phyloP scores from a whole-genome alignment of 2,113 vertebrate genomes.

The Rissa tridactyla region DNA sequence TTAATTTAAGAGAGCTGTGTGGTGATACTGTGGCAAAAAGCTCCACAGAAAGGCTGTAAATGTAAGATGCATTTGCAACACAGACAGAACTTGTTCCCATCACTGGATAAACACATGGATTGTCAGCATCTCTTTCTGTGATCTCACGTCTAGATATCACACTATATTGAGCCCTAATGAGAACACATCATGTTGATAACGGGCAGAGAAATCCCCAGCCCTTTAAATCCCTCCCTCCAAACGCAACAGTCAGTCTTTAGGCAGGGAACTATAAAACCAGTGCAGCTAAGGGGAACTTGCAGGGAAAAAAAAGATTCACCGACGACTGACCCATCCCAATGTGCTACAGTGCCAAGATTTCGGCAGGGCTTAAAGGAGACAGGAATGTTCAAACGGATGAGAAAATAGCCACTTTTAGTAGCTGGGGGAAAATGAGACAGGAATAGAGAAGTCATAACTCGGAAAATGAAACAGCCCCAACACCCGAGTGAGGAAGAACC shows the following conservation, averaged over 20 bases:
- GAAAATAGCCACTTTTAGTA: background rate
- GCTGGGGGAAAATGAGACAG: background rate
- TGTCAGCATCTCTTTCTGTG: conserved; percentile 16
- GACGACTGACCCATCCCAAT: background rate
- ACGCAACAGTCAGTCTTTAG: background rate
- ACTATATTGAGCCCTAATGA: background rate
- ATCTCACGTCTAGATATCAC: background rate
- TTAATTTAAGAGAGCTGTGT: background rate
- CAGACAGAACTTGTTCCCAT: conserved; percentile 16
- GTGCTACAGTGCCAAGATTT: background rate
- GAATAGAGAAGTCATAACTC: background rate
- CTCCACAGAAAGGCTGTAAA: background rate
- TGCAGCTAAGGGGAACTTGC: background rate
- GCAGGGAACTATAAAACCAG: background rate
- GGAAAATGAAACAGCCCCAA: background rate
- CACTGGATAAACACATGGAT: background rate
- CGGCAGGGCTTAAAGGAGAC: background rate
- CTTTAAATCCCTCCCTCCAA: background rate
- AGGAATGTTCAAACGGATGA: background rate
- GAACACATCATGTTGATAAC: background rate
- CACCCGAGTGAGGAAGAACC: fast-evolving
- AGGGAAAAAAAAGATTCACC: background rate
- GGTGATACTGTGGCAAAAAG: background rate
- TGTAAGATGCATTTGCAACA: background rate
- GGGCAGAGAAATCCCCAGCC: background rate